A percentile compares a stretch with the other conserved stretches of the same genome.
Conservation (phyloP, 2,888 invertebrate species). For the Exocentrus adspersus region DNA sequence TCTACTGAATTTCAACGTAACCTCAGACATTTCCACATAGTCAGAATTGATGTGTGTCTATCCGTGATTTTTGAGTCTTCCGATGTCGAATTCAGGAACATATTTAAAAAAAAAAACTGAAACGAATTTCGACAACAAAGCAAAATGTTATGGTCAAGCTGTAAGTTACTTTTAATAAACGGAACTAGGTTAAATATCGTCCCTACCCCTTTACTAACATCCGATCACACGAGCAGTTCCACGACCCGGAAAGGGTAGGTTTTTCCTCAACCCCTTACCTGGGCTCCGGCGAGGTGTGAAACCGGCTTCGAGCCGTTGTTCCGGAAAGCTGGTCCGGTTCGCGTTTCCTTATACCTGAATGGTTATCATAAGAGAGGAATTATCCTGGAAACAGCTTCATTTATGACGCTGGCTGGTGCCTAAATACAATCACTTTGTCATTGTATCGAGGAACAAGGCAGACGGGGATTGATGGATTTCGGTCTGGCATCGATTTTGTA, state of each 20-base stretch:
- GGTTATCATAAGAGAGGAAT: not conserved
- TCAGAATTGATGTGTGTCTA: too few relatives aligned
- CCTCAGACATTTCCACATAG: too few relatives aligned
- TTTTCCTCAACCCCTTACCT: not conserved
- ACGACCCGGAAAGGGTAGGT: not conserved
- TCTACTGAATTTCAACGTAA: too few relatives aligned
- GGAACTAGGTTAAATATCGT: not conserved
- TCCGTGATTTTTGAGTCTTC: too few relatives aligned
- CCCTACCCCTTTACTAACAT: not conserved
- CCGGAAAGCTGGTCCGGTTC: not conserved
- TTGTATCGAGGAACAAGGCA: constrained; percentile 34
- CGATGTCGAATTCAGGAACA: constrained; percentile 21
- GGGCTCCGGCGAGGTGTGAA: not conserved
- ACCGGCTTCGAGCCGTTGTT: not conserved
- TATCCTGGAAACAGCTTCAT: constrained; percentile 4
- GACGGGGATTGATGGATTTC: constrained; percentile 33
- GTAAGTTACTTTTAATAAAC: too few relatives aligned
- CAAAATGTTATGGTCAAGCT: not conserved
- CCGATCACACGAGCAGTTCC: not conserved
- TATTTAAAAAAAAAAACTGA: too few relatives aligned
- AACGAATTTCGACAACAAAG: not conserved
- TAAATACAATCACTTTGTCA: constrained; percentile 32
- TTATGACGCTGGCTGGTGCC: constrained; percentile 13
- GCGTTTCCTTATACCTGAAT: constrained; percentile 5
- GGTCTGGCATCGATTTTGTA: not conserved